A percentile compares a stretch with the other conserved stretches of the same genome.
Conservation (phyloP, 2,113 vertebrate species). For the Lepidiolamprologus cunningtoni region DNA sequence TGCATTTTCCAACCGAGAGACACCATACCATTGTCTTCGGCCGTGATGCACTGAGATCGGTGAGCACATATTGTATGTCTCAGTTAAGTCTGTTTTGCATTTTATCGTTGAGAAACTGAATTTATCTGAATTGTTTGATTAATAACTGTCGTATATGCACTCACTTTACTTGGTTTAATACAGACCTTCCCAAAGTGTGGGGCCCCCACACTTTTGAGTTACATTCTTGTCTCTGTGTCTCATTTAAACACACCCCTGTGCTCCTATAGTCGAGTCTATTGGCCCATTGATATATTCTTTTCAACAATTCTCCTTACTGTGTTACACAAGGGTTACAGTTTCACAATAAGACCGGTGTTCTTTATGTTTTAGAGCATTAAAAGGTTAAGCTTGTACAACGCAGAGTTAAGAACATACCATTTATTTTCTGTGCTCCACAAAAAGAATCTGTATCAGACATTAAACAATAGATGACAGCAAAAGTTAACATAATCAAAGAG, state of each 20-base stretch:
- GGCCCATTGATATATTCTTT: background rate
- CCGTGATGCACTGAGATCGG: too few species aligned
- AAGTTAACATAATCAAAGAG: background rate
- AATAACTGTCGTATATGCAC: too few species aligned
- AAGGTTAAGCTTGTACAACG: background rate
- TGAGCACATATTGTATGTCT: too few species aligned
- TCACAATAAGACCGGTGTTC: background rate
- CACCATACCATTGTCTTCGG: too few species aligned
- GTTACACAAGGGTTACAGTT: background rate
- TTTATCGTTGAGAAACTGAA: too few species aligned
- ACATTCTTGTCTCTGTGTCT: background rate
- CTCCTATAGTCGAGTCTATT: background rate
- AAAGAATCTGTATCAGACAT: background rate
- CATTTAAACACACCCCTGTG: background rate
- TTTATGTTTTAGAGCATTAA: background rate
- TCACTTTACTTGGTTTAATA: too few species aligned
- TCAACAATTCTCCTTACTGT: background rate
- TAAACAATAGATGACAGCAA: background rate
- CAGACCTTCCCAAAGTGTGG: too few species aligned
- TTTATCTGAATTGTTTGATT: too few species aligned
- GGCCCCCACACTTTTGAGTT: background rate
- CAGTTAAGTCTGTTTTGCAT: too few species aligned
- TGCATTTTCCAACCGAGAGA: too few species aligned
- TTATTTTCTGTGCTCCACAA: background rate
- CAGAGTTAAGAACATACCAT: background rate